phyloP scores from a whole-genome alignment of 2,113 vertebrate species.

The Dinomys branickii region DNA sequence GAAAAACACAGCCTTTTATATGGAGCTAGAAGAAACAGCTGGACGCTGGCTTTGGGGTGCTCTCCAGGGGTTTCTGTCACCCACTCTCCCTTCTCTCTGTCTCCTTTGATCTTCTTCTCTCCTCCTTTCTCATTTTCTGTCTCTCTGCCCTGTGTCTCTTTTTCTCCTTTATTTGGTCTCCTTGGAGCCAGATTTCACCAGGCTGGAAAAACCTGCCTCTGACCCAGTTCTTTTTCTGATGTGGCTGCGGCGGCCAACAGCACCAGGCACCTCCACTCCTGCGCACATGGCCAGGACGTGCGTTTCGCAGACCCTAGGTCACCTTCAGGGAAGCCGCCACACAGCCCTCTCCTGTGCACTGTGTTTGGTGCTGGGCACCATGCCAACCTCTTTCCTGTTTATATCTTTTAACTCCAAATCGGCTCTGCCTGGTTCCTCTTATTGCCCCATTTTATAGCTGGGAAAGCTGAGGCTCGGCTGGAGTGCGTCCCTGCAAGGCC shows the following conservation, averaged over 20 bases:
- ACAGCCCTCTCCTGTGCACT: fast-evolving
- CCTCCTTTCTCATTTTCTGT: neutral
- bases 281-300: neutral
- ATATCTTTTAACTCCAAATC: neutral
- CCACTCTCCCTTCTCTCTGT: neutral
- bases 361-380: fast-evolving
- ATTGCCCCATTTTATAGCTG: neutral
- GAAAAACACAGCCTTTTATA: fast-evolving
- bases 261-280: neutral
- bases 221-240: conserved; percentile 53
- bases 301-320: neutral
- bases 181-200: conserved; percentile 22
- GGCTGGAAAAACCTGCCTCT: conserved; percentile 77
- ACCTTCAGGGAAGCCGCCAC: neutral
- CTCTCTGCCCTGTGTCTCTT: neutral
- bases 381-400: neutral
- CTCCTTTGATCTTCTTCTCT: conserved; percentile 18
- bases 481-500: neutral
- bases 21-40: neutral
- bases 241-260: neutral
- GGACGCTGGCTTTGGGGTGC: fast-evolving
- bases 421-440: neutral
- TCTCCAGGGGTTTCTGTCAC: fast-evolving
- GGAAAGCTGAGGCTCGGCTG: neutral
- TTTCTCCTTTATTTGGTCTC: neutral